phyloP scores from a whole-genome alignment of 2,113 vertebrate genomes.

The Chaetodon trifascialis region DNA sequence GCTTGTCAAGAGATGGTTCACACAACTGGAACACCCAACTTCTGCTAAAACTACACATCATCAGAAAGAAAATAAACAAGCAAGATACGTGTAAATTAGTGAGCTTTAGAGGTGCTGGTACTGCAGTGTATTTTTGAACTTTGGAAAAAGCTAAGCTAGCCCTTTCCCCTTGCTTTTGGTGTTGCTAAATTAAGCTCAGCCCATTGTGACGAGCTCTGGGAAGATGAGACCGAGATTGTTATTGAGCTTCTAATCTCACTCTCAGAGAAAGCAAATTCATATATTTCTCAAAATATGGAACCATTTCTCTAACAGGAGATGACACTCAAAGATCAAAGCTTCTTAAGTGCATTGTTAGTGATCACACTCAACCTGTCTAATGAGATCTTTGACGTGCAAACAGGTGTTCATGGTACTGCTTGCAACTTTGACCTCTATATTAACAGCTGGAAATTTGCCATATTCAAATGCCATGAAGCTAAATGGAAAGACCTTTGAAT shows the following conservation, averaged over 20 bases:
- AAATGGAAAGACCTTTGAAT: constrained; percentile 12
- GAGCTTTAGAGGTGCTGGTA: neutral
- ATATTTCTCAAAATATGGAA: neutral
- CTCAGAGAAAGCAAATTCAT: neutral
- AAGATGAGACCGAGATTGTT: neutral
- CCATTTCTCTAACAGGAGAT: constrained; percentile 2
- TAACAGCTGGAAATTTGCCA: neutral
- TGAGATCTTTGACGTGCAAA: neutral
- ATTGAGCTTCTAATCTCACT: neutral
- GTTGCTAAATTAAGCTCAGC: neutral
- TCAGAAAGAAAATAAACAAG: neutral
- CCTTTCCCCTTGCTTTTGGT: neutral
- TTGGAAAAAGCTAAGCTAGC: neutral
- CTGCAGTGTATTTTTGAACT: neutral
- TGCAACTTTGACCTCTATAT: neutral
- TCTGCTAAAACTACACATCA: neutral
- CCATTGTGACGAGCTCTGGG: neutral
- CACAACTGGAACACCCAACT: neutral
- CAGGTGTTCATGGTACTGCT: neutral
- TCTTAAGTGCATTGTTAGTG: constrained; percentile 8
- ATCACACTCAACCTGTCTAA: neutral
- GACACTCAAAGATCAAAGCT: constrained; percentile 39
- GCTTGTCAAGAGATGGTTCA: neutral
- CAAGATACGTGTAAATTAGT: neutral
- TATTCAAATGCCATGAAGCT: constrained; percentile 17